Conservation (phyloP, 2,797 vertebrate species). For the Lagocephalus sceleratus region DNA sequence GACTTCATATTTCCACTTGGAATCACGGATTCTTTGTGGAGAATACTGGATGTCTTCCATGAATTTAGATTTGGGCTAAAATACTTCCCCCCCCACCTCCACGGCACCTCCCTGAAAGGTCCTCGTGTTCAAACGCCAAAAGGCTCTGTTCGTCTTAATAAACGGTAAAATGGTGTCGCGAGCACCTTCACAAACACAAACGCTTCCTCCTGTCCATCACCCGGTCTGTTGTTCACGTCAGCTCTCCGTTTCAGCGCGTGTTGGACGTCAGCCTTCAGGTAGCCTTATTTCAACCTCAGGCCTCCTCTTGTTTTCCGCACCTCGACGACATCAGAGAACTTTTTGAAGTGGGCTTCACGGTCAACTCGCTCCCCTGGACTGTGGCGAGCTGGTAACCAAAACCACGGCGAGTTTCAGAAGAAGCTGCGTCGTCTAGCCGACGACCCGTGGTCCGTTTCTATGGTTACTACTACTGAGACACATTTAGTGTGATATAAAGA, state of each 20-base stretch:
- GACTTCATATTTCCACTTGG: no score
- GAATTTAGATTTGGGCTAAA: no score
- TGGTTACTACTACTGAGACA: constrained; percentile 33
- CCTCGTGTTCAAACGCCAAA: no score
- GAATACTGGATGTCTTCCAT: no score
- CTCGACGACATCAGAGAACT: constrained; percentile 5
- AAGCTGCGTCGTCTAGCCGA: constrained; percentile 15
- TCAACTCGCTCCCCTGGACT: background rate
- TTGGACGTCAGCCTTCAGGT: constrained; percentile 24
- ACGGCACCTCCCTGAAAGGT: no score
- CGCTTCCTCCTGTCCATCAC: background rate
- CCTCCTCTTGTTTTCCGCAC: constrained; percentile 10
- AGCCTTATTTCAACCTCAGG: constrained; percentile 34
- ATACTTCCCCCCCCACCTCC: no score
- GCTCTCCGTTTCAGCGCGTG: constrained; percentile 11
- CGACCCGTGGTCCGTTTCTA: background rate
- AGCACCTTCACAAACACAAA: no score
- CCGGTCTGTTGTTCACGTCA: background rate
- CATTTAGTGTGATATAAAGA: constrained; percentile 25
- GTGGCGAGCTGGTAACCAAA: constrained; percentile 4
- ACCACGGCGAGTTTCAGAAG: constrained; percentile 8
- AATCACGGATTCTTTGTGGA: no score
- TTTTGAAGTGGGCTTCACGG: background rate
- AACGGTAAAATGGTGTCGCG: no score
- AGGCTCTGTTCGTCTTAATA: no score